A percentile compares a stretch with the other conserved stretches of the same genome.
phyloP scores from a whole-genome alignment of 2,888 invertebrate genomes.

The Ectemnius lituratus region DNA sequence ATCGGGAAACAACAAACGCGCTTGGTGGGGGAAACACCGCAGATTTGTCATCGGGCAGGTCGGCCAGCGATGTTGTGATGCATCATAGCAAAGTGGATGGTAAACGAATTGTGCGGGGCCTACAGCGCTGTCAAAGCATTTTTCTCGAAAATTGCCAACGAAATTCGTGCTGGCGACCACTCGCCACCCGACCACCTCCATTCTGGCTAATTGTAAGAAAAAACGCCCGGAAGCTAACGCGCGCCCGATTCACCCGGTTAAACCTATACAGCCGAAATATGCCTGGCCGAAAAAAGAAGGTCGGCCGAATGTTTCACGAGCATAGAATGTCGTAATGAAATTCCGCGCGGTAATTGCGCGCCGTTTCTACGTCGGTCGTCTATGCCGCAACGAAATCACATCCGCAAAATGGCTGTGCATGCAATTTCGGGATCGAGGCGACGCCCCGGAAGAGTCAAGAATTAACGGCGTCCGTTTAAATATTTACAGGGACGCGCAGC shows the following conservation, averaged over 20 bases:
- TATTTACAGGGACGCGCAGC: no score
- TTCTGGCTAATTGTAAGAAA: constrained; percentile 5
- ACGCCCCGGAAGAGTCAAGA: no score
- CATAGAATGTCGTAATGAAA: no score
- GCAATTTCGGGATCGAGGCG: no score
- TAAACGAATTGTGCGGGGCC: constrained; percentile 53
- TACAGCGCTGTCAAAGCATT: constrained; percentile 52
- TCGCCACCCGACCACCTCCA: constrained; percentile 12
- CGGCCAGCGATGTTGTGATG: constrained; percentile 44
- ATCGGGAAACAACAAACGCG: constrained; percentile 48
- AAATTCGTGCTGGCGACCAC: constrained; percentile 26
- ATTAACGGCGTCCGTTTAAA: no score
- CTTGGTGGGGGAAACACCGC: constrained; percentile 31
- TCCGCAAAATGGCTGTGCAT: no score
- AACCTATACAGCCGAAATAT: background rate
- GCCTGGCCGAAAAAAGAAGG: constrained; percentile 2
- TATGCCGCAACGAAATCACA: no score
- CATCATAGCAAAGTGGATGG: constrained; percentile 52
- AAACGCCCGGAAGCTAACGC: constrained; percentile 1
- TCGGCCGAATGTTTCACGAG: constrained; percentile 20
- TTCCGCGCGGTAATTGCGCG: no score
- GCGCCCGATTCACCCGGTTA: constrained; percentile 1
- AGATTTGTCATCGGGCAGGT: constrained; percentile 51
- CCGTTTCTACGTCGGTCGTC: no score
- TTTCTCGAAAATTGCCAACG: constrained; percentile 54